Conservation (phyloP, 2,797 vertebrate genomes). For the Chaunax sp. region DNA sequence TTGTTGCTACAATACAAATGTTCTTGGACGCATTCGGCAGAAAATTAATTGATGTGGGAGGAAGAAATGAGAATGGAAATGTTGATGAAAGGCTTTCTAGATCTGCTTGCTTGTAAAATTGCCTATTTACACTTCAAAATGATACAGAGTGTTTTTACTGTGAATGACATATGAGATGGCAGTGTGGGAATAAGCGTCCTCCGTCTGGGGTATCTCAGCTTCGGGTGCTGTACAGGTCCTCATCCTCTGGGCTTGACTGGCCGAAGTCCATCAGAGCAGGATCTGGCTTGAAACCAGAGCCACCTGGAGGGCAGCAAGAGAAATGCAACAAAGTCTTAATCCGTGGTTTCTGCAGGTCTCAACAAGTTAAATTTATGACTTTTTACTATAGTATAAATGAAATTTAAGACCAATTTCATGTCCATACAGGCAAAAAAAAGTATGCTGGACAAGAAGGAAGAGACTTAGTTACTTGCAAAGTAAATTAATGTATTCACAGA, state of each 20-base stretch:
- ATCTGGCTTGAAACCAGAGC: slow-evolving; percentile 61
- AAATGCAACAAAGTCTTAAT: slow-evolving; percentile 37
- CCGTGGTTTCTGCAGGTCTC: too few species aligned
- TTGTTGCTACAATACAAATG: slow-evolving; percentile 19
- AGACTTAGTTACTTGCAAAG: too few species aligned
- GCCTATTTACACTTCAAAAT: slow-evolving; percentile 35
- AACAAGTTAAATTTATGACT: too few species aligned
- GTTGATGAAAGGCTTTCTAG: slow-evolving; percentile 39
- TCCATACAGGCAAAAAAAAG: too few species aligned
- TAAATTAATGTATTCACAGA: too few species aligned
- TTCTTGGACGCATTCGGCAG: slow-evolving; percentile 33
- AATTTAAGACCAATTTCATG: too few species aligned
- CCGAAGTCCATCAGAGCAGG: slow-evolving; percentile 78
- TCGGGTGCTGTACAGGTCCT: slow-evolving; percentile 93
- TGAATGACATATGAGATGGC: slow-evolving; percentile 38
- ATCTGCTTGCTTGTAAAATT: slow-evolving; percentile 26
- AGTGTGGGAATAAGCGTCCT: slow-evolving; percentile 42
- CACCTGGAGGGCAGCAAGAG: slow-evolving; percentile 58
- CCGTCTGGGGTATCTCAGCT: slow-evolving; percentile 79
- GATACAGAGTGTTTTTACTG: slow-evolving; percentile 17
- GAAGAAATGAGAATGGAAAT: slow-evolving; percentile 53
- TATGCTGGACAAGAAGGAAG: too few species aligned
- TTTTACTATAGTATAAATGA: too few species aligned
- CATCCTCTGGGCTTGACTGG: slow-evolving; percentile 90
- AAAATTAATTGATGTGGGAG: slow-evolving; percentile 44